Conservation (phyloP, 2,888 invertebrate genomes). For the Tipula unca region DNA sequence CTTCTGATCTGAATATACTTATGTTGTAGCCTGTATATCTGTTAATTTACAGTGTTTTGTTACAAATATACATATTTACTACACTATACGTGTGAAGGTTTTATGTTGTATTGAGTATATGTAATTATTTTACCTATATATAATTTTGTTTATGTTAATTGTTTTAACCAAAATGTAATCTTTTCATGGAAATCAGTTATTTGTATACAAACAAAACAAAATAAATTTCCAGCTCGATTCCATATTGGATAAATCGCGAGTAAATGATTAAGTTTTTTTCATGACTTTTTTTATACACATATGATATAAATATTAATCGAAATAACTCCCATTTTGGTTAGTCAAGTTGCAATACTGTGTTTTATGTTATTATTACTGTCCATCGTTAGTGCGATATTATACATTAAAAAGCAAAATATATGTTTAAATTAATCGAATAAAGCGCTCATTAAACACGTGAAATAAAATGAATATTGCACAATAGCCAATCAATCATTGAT, state of each 20-base stretch:
- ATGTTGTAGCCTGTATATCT: neutral
- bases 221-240: neutral
- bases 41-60: neutral
- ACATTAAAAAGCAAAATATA: neutral
- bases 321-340: neutral
- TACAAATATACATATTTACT: neutral
- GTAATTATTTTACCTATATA: neutral
- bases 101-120: neutral
- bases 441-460: neutral
- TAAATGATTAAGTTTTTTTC: neutral
- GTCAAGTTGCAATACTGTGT: neutral
- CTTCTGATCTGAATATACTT: neutral
- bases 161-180: neutral
- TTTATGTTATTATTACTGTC: neutral
- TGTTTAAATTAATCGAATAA: neutral
- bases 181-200: neutral
- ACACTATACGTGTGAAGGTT: neutral
- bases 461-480: neutral
- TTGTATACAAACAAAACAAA: neutral
- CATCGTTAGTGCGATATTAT: neutral
- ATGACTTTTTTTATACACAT: neutral
- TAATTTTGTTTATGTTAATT: neutral
- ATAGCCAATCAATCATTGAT: neutral
- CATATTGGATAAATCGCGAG: neutral
- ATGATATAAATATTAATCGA: neutral